Evolutionary conservation across 2,113 vertebrate species (phyloP).

Genomic region (Trachemys scripta): DNA sequence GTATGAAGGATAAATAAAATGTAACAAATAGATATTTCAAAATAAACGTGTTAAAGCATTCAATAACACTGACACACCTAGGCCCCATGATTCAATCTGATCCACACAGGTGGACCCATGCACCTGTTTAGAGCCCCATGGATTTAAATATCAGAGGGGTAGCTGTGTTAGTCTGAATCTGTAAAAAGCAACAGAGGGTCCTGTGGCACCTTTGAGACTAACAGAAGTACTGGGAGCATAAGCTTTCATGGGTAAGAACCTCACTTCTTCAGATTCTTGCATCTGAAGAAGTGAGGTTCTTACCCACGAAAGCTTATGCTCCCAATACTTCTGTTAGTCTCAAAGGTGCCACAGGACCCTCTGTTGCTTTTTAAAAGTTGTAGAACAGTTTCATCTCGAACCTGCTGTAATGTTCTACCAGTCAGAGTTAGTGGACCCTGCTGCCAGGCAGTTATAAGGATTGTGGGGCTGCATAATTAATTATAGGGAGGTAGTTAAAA

Average conservation of each 20-base stretch:
- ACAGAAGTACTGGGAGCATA: no score
- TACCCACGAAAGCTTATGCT: no score
- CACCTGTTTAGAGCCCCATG: rapidly evolving
- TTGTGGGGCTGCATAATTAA: not conserved
- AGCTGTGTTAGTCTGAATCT: no score
- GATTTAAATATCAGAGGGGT: no score
- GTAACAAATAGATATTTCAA: not conserved
- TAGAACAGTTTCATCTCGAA: not conserved
- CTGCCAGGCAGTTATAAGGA: not conserved
- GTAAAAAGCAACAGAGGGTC: no score
- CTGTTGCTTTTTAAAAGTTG: not conserved
- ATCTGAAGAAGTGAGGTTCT: no score
- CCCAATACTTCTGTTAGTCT: no score
- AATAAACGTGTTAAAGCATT: not conserved
- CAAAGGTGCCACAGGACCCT: no score
- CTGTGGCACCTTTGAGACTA: no score
- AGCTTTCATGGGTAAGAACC: no score
- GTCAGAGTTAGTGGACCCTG: not conserved
- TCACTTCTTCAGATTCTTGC: no score
- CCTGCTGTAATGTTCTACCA: not conserved
- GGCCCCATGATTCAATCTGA: not conserved
- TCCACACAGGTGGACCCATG: not conserved
- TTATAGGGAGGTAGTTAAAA: not conserved
- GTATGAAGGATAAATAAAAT: not conserved
- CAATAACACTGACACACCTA: rapidly evolving